Conservation (phyloP, 2,888 invertebrate genomes). For the Drosophila testacea region DNA sequence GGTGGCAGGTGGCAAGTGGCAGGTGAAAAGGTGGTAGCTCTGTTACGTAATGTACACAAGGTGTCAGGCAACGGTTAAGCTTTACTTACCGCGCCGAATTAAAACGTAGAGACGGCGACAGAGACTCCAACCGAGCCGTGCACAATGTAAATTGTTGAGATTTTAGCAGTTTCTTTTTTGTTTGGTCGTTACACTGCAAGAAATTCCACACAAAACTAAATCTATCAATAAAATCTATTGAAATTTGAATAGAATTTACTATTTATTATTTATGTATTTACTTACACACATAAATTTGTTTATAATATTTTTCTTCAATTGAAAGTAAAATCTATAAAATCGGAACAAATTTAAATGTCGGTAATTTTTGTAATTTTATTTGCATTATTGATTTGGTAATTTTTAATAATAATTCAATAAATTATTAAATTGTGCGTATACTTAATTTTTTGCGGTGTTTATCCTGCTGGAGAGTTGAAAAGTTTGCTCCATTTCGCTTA, state of each 20-base stretch:
- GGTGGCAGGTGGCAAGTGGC: background rate
- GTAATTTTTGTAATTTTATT: too few species aligned
- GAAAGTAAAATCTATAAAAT: too few species aligned
- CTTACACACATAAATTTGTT: too few species aligned
- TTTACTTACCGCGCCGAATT: constrained; percentile 73
- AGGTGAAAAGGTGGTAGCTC: constrained; percentile 13
- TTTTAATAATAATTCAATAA: too few species aligned
- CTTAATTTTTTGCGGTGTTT: background rate
- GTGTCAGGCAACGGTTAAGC: constrained; percentile 77
- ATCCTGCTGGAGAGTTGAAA: background rate
- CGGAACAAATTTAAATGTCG: too few species aligned
- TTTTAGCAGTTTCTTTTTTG: constrained; percentile 45
- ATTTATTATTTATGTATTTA: background rate
- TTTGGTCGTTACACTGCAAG: constrained; percentile 19
- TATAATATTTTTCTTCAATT: too few species aligned
- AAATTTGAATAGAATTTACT: background rate
- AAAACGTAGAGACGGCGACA: constrained; percentile 39
- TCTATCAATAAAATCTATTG: background rate
- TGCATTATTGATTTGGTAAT: too few species aligned
- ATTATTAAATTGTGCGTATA: background rate
- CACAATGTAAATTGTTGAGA: constrained; percentile 70
- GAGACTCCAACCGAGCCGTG: constrained; percentile 9
- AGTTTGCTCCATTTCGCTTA: constrained; percentile 50
- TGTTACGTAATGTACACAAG: constrained; percentile 64
- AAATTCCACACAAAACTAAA: background rate